Percentiles rank a stretch among this genome's conserved stretches.
Conservation (phyloP, 2,113 vertebrate genomes). For the Empidonax alnorum region DNA sequence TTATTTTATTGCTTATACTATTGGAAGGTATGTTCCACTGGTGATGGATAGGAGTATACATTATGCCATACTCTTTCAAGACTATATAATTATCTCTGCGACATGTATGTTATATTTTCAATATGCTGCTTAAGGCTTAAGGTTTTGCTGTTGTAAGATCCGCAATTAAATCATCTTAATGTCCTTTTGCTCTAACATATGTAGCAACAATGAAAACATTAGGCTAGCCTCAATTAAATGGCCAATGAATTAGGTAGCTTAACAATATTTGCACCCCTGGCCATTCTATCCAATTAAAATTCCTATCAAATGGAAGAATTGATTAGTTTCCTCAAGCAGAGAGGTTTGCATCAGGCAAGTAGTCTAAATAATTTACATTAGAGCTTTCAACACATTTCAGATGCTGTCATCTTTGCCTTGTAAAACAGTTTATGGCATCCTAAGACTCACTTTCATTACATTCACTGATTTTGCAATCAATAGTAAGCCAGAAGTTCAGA, state of each 20-base stretch:
- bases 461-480: constrained; percentile 63
- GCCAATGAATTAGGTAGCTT: constrained; percentile 46
- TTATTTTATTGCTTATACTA: constrained; percentile 38
- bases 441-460: constrained; percentile 46
- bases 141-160: constrained; percentile 37
- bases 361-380: constrained; percentile 75
- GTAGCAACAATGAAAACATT: constrained; percentile 63
- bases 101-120: constrained; percentile 22
- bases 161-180: constrained; percentile 60
- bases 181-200: constrained; percentile 55
- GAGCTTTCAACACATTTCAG: constrained; percentile 65
- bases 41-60: constrained; percentile 21
- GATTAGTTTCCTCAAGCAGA: constrained; percentile 73
- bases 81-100: constrained; percentile 38
- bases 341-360: constrained; percentile 63
- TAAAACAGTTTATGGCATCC: constrained; percentile 60
- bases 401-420: constrained; percentile 54
- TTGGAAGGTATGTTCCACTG: constrained; percentile 9
- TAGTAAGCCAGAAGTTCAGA: constrained; percentile 42
- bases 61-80: background rate
- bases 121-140: constrained; percentile 12
- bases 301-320: constrained; percentile 72
- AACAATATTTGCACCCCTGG: constrained; percentile 68
- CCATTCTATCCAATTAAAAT: constrained; percentile 78
- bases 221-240: constrained; percentile 66